These are phyloP conservation scores for Pampusana beccarii DNA, from an alignment of 2,113 vertebrate species.

Conservation along the genomic window DNA sequence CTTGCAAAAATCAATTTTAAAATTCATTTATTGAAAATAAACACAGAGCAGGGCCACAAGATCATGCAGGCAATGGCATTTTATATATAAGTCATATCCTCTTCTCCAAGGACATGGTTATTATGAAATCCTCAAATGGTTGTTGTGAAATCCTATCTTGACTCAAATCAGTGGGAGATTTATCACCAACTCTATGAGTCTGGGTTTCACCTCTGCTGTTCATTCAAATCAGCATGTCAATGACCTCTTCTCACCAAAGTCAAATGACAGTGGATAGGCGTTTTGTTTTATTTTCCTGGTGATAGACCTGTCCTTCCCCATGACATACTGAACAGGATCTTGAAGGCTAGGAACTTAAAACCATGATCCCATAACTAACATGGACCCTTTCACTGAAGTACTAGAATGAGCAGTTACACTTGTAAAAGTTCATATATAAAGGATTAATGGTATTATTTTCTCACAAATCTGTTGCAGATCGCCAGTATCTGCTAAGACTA, in stretches of 20 bases:
- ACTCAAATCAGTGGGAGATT: background rate
- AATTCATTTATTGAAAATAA: background rate
- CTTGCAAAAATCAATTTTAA: background rate
- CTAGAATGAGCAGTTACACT: background rate
- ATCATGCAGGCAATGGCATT: background rate
- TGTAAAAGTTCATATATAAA: background rate
- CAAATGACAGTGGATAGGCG: background rate
- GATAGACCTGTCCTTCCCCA: background rate
- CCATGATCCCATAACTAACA: background rate
- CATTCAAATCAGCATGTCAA: background rate
- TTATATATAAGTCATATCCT: background rate
- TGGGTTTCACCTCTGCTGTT: background rate
- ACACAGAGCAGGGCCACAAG: background rate
- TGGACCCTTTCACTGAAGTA: background rate
- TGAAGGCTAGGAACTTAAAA: background rate
- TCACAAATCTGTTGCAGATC: background rate
- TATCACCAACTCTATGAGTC: background rate
- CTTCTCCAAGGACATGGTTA: background rate
- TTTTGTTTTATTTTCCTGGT: background rate
- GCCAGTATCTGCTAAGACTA: background rate
- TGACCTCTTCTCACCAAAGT: background rate
- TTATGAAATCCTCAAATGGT: background rate
- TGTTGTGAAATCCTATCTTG: background rate
- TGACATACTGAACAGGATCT: background rate
- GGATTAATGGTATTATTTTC: background rate